phyloP scores from a whole-genome alignment of 2,888 invertebrate species.

The Trachelus iudaicus region DNA sequence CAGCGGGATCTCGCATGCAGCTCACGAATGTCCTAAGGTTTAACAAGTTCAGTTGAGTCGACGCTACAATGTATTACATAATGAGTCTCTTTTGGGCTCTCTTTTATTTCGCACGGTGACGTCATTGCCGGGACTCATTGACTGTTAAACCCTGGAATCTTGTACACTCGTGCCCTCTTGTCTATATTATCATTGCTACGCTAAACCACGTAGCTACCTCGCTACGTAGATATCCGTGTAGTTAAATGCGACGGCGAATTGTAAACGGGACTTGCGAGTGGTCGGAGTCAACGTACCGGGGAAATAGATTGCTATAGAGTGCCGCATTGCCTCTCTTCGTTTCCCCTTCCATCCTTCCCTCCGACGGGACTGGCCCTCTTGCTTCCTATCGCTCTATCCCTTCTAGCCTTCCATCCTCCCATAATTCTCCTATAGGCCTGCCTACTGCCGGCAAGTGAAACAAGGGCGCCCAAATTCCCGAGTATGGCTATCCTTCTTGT shows the following conservation, averaged over 20 bases:
- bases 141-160: not conserved
- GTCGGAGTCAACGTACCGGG: conserved; percentile 31
- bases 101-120: not conserved
- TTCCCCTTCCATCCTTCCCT: not conserved
- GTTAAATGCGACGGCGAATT: conserved; percentile 1
- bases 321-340: conserved; percentile 1
- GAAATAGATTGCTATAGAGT: not conserved
- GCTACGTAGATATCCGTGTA: not conserved
- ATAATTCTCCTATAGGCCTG: not conserved
- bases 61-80: not conserved
- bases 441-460: not conserved
- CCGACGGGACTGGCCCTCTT: too few species aligned
- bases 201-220: not conserved
- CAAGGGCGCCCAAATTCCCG: not conserved
- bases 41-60: not conserved
- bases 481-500: not conserved
- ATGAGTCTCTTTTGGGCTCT: not conserved
- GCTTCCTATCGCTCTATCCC: too few species aligned
- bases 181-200: not conserved
- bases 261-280: conserved; percentile 21
- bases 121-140: not conserved
- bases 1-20: not conserved
- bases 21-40: not conserved
- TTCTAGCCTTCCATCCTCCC: not conserved
- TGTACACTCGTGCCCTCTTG: not conserved